Percentiles rank a stretch among this genome's conserved stretches.
These are phyloP conservation scores for Xylota sylvarum DNA, from an alignment of 2,888 invertebrate species.

Conservation along the genomic window DNA sequence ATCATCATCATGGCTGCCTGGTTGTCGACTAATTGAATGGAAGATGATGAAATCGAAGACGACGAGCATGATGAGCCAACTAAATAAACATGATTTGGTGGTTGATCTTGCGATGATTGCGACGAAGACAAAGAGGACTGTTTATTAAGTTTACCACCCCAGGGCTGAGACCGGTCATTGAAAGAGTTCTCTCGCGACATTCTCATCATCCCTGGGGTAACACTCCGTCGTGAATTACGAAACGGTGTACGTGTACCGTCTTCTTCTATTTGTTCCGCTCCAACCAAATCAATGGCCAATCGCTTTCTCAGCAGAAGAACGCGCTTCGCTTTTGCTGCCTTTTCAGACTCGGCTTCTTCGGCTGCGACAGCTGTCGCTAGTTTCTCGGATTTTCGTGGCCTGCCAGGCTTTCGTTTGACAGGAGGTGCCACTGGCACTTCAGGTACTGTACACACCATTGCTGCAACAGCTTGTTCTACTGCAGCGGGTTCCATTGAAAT, in stretches of 20 bases:
- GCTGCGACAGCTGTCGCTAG: slow-evolving; percentile 42
- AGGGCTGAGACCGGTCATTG: slow-evolving; percentile 48
- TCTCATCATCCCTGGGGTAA: slow-evolving; percentile 77
- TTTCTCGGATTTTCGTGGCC: slow-evolving; percentile 83
- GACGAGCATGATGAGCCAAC: slow-evolving; percentile 63
- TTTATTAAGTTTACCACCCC: slow-evolving; percentile 42
- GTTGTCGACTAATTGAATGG: slow-evolving; percentile 49
- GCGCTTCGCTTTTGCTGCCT: slow-evolving; percentile 81
- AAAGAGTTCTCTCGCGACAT: slow-evolving; percentile 46
- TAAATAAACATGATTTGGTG: slow-evolving; percentile 48
- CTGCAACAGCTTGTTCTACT: slow-evolving; percentile 46
- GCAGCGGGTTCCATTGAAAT: slow-evolving; percentile 56
- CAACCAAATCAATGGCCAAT: slow-evolving; percentile 83
- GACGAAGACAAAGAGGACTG: slow-evolving; percentile 65
- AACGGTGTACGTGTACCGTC: slow-evolving; percentile 79
- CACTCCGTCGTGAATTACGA: slow-evolving; percentile 81
- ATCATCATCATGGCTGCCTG: slow-evolving; percentile 18
- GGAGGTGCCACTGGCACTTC: slow-evolving; percentile 77
- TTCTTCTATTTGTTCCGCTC: slow-evolving; percentile 78
- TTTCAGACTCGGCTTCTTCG: slow-evolving; percentile 44
- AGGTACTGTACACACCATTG: slow-evolving; percentile 79
- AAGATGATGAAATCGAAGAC: slow-evolving; percentile 64
- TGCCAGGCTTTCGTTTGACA: slow-evolving; percentile 83
- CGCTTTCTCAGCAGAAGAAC: slow-evolving; percentile 82
- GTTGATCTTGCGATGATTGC: slow-evolving; percentile 57